These are phyloP conservation scores for Anthoscopus minutus DNA, from an alignment of 2,113 vertebrate genomes.

Conservation along the genomic window DNA sequence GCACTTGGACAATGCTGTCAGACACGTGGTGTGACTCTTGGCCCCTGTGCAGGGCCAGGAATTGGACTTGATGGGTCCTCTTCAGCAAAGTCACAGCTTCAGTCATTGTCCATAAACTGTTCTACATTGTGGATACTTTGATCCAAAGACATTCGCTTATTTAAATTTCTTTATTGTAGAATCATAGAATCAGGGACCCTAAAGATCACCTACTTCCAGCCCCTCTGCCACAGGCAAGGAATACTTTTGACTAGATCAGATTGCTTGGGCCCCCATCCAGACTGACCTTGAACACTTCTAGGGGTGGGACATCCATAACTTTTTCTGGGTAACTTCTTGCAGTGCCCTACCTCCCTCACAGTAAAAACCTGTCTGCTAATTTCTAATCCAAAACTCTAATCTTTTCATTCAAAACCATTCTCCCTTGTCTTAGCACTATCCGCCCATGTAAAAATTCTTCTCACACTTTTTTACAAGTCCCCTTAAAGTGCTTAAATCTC, in stretches of 20 bases:
- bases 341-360: neutral
- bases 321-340: neutral
- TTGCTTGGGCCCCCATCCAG: fast-evolving
- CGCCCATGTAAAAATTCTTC: neutral
- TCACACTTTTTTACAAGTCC: neutral
- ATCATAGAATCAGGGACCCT: neutral
- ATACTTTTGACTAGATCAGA: neutral
- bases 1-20: neutral
- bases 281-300: neutral
- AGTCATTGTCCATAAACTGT: neutral
- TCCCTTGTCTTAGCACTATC: neutral
- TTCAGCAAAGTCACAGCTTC: neutral
- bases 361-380: neutral
- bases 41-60: neutral
- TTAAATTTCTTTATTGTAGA: neutral
- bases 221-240: neutral
- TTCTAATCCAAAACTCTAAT: neutral
- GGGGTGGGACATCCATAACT: neutral
- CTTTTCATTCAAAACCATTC: neutral
- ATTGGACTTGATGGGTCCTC: neutral
- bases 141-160: neutral
- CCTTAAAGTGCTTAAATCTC: neutral
- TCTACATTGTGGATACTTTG: neutral
- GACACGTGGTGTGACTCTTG: neutral
- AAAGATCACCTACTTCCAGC: neutral